A percentile compares a stretch with the other conserved stretches of the same genome.
Conservation (phyloP, 2,113 vertebrate species). For the Micronisus gabar region DNA sequence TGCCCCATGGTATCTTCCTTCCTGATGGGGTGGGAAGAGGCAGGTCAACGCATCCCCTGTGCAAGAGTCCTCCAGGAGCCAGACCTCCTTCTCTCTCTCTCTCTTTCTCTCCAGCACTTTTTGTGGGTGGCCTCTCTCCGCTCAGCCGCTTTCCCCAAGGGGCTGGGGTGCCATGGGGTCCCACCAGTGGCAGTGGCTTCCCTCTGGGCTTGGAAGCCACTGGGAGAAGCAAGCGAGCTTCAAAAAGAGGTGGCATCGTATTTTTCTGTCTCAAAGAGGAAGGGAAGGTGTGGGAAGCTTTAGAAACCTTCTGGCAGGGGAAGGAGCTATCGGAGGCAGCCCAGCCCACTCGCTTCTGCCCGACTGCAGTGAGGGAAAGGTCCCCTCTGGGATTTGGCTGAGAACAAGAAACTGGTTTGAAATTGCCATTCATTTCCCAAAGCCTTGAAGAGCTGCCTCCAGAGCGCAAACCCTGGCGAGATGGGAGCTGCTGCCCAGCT, state of each 20-base stretch:
- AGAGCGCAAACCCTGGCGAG: background rate
- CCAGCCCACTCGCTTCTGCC: conserved; percentile 48
- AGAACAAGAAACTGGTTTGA: conserved; percentile 18
- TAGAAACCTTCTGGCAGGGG: conserved; percentile 51
- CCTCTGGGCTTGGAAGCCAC: background rate
- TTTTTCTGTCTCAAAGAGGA: conserved; percentile 49
- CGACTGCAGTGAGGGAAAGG: conserved; percentile 17
- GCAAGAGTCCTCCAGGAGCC: background rate
- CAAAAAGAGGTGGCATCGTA: background rate
- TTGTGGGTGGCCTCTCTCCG: background rate
- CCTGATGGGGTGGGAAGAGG: background rate
- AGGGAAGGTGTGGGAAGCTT: conserved; percentile 58
- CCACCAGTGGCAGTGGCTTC: background rate
- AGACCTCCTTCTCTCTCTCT: background rate
- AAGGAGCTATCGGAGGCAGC: conserved; percentile 37
- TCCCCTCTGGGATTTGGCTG: conserved; percentile 33
- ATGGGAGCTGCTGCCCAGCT: background rate
- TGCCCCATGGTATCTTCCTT: background rate
- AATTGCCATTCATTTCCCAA: background rate
- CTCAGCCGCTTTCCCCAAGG: background rate
- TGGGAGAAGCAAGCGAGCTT: background rate
- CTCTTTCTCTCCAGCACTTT: background rate
- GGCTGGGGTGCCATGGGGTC: background rate
- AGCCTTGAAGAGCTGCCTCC: background rate
- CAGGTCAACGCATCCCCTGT: background rate